A percentile compares a stretch with the other conserved stretches of the same genome.
Conservation (phyloP, 2,113 vertebrate genomes). For the Uria lomvia region DNA sequence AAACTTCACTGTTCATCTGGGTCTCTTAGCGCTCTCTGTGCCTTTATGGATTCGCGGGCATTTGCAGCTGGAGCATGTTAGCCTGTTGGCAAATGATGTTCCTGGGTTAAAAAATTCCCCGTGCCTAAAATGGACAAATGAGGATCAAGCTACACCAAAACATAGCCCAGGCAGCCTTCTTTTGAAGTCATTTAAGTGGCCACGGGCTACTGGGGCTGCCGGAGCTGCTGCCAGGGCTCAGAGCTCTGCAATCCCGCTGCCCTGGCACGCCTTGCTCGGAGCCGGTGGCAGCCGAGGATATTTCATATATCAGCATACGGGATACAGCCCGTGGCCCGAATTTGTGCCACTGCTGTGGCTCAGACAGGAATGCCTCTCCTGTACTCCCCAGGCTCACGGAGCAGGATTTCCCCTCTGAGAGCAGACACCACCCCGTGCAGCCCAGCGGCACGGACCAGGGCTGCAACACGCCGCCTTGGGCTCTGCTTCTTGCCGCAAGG, state of each 20-base stretch:
- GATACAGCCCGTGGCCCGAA: neutral
- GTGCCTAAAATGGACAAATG: neutral
- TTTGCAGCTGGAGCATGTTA: neutral
- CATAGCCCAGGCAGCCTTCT: neutral
- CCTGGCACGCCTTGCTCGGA: neutral
- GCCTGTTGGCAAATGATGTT: neutral
- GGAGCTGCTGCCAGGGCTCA: neutral
- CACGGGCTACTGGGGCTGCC: neutral
- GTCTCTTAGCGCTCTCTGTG: neutral
- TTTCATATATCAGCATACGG: neutral
- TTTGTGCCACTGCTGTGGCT: rapidly evolving
- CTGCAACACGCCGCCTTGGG: neutral
- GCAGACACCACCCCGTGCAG: neutral
- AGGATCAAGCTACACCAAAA: neutral
- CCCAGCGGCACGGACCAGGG: neutral
- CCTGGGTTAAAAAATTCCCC: neutral
- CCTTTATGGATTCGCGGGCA: neutral
- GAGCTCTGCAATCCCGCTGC: neutral
- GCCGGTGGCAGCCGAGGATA: neutral
- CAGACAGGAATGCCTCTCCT: neutral
- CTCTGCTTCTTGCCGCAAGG: neutral
- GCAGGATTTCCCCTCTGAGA: neutral
- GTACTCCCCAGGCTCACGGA: rapidly evolving
- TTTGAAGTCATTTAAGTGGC: neutral
- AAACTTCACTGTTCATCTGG: neutral